Conservation (phyloP, 2,113 vertebrate species). For the Cnemophilus loriae region DNA sequence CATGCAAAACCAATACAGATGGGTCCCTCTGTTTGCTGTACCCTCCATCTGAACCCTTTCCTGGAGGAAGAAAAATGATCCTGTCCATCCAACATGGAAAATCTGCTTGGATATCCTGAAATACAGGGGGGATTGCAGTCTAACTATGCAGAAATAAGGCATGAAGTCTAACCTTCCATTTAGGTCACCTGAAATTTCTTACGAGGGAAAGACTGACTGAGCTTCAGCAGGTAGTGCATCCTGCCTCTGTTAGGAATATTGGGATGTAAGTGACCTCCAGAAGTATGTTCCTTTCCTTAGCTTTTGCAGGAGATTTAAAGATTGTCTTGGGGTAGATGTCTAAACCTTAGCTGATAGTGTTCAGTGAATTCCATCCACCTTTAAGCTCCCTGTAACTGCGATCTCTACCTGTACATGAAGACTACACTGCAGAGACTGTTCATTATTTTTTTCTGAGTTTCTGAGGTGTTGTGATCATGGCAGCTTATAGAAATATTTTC, state of each 20-base stretch:
- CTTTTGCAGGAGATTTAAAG: not conserved
- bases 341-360: not conserved
- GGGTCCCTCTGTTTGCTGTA: not conserved
- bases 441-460: not conserved
- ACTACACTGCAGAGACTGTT: not conserved
- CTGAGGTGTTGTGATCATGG: not conserved
- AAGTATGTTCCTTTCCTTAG: not conserved
- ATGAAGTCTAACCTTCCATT: not conserved
- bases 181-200: not conserved
- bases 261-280: not conserved
- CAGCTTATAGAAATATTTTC: not conserved
- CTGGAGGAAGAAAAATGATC: not conserved
- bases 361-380: not conserved
- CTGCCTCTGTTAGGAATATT: not conserved
- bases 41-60: not conserved
- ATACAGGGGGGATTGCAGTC: not conserved
- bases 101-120: not conserved
- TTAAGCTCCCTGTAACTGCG: not conserved
- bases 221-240: not conserved
- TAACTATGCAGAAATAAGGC: not conserved
- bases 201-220: not conserved
- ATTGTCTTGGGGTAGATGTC: not conserved
- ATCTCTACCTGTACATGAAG: not conserved
- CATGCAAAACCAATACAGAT: too few relatives aligned
- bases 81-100: fast-evolving